Evolutionary conservation across 2,888 invertebrate species (phyloP).

Genomic region (Trichacis sp.): DNA sequence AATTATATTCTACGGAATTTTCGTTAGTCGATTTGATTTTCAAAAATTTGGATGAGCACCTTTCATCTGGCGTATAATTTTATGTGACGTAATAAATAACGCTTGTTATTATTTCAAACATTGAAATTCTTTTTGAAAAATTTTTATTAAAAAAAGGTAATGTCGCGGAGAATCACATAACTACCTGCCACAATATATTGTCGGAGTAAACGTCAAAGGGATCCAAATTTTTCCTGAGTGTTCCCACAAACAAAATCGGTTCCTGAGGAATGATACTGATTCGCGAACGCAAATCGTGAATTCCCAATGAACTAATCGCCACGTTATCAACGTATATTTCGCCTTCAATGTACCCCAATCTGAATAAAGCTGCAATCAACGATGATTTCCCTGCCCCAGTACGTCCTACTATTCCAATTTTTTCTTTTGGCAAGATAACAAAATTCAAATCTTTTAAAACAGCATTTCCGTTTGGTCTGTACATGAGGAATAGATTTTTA

Average conservation of each 20-base stretch:
- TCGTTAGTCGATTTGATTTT: too few relatives aligned
- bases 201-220: conserved; percentile 74
- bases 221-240: conserved; percentile 76
- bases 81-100: too few relatives aligned
- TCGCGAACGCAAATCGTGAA: conserved; percentile 74
- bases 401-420: conserved; percentile 77
- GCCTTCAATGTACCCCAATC: conserved; percentile 77
- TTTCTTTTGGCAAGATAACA: conserved; percentile 72
- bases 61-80: too few relatives aligned
- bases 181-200: conserved; percentile 68
- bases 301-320: conserved; percentile 72
- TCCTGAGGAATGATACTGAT: conserved; percentile 77
- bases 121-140: too few relatives aligned
- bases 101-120: too few relatives aligned
- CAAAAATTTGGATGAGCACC: too few relatives aligned
- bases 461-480: conserved; percentile 60
- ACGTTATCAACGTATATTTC: conserved; percentile 78
- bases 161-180: background rate
- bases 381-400: conserved; percentile 81
- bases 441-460: conserved; percentile 73
- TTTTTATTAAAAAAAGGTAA: too few relatives aligned
- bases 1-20: too few relatives aligned
- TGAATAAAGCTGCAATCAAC: conserved; percentile 78
- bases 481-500: conserved; percentile 71
- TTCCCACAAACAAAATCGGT: conserved; percentile 72